Percentiles rank a stretch among this genome's conserved stretches.
Evolutionary conservation across 2,888 invertebrate genomes (phyloP).

Genomic region (Andrena fulva): DNA sequence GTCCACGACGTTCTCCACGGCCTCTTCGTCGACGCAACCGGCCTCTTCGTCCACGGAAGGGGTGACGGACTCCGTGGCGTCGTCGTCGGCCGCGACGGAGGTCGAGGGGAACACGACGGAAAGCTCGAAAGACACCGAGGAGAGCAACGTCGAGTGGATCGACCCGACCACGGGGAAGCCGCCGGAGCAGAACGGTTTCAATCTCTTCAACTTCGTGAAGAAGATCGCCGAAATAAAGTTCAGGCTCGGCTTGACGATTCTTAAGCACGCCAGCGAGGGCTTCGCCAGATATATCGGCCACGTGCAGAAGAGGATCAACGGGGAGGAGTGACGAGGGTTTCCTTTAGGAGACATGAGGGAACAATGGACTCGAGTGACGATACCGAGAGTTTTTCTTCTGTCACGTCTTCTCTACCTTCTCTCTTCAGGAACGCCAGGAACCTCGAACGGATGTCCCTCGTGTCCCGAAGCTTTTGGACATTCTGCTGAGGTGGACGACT

Average conservation of each 20-base stretch:
- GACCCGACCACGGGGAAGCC: constrained; percentile 70
- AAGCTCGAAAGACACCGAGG: constrained; percentile 54
- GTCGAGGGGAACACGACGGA: constrained; percentile 18
- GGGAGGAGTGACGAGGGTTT: constrained; percentile 74
- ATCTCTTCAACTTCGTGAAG: constrained; percentile 87
- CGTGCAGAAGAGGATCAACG: constrained; percentile 86
- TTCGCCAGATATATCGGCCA: constrained; percentile 88
- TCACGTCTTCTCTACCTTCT: constrained; percentile 1
- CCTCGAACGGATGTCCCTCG: constrained; percentile 8
- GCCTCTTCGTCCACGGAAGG: constrained; percentile 9
- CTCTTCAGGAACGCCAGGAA: constrained; percentile 13
- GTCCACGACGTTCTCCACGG: background rate
- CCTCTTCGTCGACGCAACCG: background rate
- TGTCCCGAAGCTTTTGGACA: background rate
- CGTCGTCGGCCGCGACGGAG: constrained; percentile 29
- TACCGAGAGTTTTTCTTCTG: constrained; percentile 2
- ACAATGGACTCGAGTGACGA: constrained; percentile 39
- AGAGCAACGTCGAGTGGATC: constrained; percentile 71
- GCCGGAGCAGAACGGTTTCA: constrained; percentile 69
- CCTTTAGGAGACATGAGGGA: background rate
- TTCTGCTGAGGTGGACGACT: background rate
- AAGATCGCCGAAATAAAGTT: constrained; percentile 90
- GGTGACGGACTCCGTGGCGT: constrained; percentile 1
- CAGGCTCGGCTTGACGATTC: constrained; percentile 88
- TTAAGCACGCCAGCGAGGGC: constrained; percentile 89